Evolutionary conservation across 2,113 vertebrate genomes (phyloP).

Genomic region (Nesogale talazaci): DNA sequence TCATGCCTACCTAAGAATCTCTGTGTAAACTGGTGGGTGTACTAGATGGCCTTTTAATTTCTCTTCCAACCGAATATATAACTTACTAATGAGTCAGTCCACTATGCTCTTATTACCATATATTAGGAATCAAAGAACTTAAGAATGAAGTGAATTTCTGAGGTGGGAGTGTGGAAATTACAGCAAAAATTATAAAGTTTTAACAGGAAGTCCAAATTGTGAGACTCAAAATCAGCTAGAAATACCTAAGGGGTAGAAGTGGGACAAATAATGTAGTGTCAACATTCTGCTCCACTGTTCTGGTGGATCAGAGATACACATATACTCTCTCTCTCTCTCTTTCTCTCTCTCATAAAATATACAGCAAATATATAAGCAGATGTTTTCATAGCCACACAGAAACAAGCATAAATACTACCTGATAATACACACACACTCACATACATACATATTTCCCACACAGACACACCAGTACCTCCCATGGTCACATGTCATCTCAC

Average conservation of each 20-base stretch:
- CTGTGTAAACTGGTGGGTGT: background rate
- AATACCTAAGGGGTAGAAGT: background rate
- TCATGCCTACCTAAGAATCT: background rate
- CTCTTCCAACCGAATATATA: background rate
- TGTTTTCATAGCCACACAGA: background rate
- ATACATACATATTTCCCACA: background rate
- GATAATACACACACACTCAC: background rate
- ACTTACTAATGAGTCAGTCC: background rate
- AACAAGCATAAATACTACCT: background rate
- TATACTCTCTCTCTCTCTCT: background rate
- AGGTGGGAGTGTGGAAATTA: background rate
- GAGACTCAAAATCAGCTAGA: background rate
- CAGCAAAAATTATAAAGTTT: background rate
- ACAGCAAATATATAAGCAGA: background rate
- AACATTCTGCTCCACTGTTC: background rate
- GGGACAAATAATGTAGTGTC: background rate
- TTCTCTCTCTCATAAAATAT: background rate
- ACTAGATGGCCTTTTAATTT: background rate
- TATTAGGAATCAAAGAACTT: background rate
- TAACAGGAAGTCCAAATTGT: background rate
- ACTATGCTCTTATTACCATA: background rate
- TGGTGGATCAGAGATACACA: background rate
- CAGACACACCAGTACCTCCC: background rate
- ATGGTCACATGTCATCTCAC: background rate
- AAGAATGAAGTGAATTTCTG: background rate